Conservation (phyloP, 2,888 invertebrate genomes). For the Thecophora atra region DNA sequence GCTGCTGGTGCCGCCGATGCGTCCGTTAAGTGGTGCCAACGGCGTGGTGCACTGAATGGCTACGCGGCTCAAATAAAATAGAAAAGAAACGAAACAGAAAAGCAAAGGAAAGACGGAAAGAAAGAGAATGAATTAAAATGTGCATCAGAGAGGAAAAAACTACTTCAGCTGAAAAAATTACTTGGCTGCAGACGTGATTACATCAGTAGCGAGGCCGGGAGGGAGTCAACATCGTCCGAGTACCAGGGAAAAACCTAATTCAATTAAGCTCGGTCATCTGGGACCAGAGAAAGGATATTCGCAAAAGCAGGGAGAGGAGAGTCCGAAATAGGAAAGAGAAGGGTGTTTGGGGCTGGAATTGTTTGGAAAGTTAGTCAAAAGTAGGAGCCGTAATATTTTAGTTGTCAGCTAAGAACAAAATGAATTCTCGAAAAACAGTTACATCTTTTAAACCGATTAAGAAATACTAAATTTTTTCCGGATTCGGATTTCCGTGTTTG, state of each 20-base stretch:
- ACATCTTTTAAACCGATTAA: not conserved
- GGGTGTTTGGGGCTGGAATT: not conserved
- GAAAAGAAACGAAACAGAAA: not conserved
- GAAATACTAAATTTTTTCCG: not conserved
- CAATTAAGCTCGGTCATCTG: constrained; percentile 20
- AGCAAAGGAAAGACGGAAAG: not conserved
- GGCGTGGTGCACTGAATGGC: constrained; percentile 86
- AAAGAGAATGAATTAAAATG: not conserved
- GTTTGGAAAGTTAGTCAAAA: not conserved
- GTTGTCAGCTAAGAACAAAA: too few relatives aligned
- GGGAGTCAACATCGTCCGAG: not conserved
- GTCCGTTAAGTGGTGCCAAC: constrained; percentile 76
- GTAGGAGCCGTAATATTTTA: too few relatives aligned
- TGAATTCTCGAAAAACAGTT: too few relatives aligned
- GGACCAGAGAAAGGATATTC: not conserved
- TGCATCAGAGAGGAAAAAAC: constrained; percentile 1
- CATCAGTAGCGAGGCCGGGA: not conserved
- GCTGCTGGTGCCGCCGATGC: constrained; percentile 66
- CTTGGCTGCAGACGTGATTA: constrained; percentile 1
- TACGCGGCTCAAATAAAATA: constrained; percentile 55
- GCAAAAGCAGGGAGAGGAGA: not conserved
- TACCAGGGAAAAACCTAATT: constrained; percentile 6
- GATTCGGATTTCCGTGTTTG: too few relatives aligned
- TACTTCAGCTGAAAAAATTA: not conserved
- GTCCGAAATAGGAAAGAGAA: not conserved